Percentiles rank a stretch among this genome's conserved stretches.
phyloP scores from a whole-genome alignment of 2,888 invertebrate species.

The Hoplodrina ambigua region DNA sequence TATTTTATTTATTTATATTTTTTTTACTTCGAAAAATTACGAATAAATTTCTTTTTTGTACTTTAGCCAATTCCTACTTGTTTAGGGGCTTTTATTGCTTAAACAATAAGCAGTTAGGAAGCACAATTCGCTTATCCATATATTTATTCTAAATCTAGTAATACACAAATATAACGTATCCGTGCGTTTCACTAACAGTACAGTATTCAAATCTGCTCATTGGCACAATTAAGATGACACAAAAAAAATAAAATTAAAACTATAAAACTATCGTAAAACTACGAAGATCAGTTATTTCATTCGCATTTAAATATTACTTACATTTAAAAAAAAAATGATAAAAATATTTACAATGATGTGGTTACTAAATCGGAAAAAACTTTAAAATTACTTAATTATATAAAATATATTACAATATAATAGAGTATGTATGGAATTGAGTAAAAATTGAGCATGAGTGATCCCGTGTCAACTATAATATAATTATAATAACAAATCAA shows the following conservation, averaged over 20 bases:
- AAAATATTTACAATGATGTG: conserved; percentile 72
- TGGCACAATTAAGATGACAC: conserved; percentile 88
- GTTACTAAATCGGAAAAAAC: conserved; percentile 58
- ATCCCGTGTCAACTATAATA: conserved; percentile 70
- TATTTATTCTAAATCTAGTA: conserved; percentile 78
- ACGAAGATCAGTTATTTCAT: conserved; percentile 86
- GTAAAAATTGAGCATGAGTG: conserved; percentile 71
- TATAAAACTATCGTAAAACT: conserved; percentile 74
- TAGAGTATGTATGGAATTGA: conserved; percentile 67
- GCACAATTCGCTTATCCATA: conserved; percentile 84
- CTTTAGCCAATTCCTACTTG: conserved; percentile 57
- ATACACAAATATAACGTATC: conserved; percentile 74
- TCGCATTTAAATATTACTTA: conserved; percentile 79
- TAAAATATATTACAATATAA: conserved; percentile 69
- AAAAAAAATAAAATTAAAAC: conserved; percentile 73
- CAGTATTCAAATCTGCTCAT: conserved; percentile 77
- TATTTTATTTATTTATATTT: not conserved
- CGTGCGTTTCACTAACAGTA: conserved; percentile 67
- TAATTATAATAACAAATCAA: conserved; percentile 54
- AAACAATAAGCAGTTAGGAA: conserved; percentile 77
- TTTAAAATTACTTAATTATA: conserved; percentile 62
- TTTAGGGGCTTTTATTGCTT: conserved; percentile 46
- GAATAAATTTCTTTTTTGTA: conserved; percentile 45
- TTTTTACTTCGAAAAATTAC: conserved; percentile 45
- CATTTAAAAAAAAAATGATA: conserved; percentile 60